Evolutionary conservation across 2,797 vertebrate genomes (phyloP).

Genomic region (Melanotaenia pygmaea): DNA sequence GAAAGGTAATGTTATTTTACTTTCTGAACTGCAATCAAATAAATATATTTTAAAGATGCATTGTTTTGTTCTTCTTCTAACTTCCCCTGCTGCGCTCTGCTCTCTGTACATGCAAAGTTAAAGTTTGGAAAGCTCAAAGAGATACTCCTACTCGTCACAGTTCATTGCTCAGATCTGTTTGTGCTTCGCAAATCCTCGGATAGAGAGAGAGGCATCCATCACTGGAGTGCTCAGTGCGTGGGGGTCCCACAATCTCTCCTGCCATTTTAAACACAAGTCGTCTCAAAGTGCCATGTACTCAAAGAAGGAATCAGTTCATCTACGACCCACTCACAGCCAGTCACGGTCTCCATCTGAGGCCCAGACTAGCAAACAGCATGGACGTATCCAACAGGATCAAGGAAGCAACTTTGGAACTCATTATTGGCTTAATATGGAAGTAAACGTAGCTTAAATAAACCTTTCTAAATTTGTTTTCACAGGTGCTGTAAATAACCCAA

Average conservation of each 20-base stretch:
- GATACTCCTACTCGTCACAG: conserved; percentile 80
- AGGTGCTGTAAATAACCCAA: background rate
- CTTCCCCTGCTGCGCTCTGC: conserved; percentile 8
- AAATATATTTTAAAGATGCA: conserved; percentile 38
- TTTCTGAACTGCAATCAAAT: conserved; percentile 33
- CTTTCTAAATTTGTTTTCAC: background rate
- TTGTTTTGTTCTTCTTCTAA: conserved; percentile 35
- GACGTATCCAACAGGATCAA: conserved; percentile 23
- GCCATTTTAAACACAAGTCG: conserved; percentile 78
- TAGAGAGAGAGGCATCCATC: conserved; percentile 81
- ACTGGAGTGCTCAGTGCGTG: conserved; percentile 62
- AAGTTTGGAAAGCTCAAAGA: conserved; percentile 72
- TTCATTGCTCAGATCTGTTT: conserved; percentile 84
- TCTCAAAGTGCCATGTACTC: conserved; percentile 72
- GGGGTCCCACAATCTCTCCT: conserved; percentile 71
- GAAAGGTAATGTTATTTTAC: conserved; percentile 6
- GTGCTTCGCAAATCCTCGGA: conserved; percentile 83
- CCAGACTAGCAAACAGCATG: conserved; percentile 46
- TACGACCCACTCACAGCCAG: conserved; percentile 64
- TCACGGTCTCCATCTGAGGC: conserved; percentile 33
- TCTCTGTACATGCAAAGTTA: conserved; percentile 67
- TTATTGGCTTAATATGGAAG: conserved; percentile 5
- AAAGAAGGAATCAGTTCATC: conserved; percentile 73
- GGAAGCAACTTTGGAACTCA: conserved; percentile 12
- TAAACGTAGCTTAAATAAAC: background rate